Base-by-base conservation (phyloP, 2,888 invertebrate species). In the Agrypnus murinus region DNA sequence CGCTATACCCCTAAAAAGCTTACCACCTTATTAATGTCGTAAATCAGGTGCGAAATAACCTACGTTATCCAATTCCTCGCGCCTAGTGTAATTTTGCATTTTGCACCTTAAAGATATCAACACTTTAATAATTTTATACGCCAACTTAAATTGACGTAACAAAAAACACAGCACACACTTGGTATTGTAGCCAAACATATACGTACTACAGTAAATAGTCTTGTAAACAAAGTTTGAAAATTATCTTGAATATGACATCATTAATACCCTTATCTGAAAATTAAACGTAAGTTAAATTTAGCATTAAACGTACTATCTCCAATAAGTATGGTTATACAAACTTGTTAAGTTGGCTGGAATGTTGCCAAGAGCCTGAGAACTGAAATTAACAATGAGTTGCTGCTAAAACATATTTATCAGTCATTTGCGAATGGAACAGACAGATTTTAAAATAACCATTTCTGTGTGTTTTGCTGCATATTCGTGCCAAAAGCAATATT, bases 341-440 rank as follows among this genome's bases (percentile, higher is more conserved):
- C 64, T 64, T 65, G 64, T 64, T 65, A 68, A 65, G 65, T 65
- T 70, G 19, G 48, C n/a, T 66, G 66, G 59, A 59, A 32, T 50
- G 34, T n/a, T 65, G 70, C 65, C 65, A 65, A 65, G 58, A 48
- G 58, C 65, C 57, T 59, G 46, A 57, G 50, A 66, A 65, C 66
- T 60, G 66, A 63, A 69, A 69, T 63, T 69, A 68, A 69, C 69
- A 69, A 64, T 58, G 63, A 69, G 48, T 64, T 64, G 66, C 65
- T 60, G 58, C 50, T 66, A 66, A 66, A 66, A 66, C 58, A 58
- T 60, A 66, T 66, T 66, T 66, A 66, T 59, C 58, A 46, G 66
- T 66, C 43, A 31, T 66, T 60, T 25, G 66, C 58, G 59, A 59
- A 59, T 60, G 66, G 50, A 66, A 50, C 50, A 50, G 66, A 66